These are phyloP conservation scores for Euzetes globulus DNA, from an alignment of 2,888 invertebrate genomes.

Conservation along the genomic window DNA sequence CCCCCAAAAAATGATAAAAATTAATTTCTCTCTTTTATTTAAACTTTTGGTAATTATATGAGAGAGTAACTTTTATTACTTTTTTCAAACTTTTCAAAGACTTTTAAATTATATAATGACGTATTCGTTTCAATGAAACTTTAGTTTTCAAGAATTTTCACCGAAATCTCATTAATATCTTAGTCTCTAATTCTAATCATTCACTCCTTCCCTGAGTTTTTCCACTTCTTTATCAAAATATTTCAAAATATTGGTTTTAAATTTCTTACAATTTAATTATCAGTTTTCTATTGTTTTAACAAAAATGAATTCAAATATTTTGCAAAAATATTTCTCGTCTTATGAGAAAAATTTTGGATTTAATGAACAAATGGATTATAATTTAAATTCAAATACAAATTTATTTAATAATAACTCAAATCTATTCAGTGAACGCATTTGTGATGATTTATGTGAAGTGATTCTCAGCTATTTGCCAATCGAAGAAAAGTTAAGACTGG, in stretches of 20 bases:
- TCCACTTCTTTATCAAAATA: too few relatives aligned
- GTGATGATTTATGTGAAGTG: conserved; percentile 18
- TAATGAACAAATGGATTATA: neutral
- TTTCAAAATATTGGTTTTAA: too few relatives aligned
- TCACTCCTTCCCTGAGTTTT: too few relatives aligned
- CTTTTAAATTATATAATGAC: too few relatives aligned
- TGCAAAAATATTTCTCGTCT: neutral
- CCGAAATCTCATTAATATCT: too few relatives aligned
- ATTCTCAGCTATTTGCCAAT: conserved; percentile 1
- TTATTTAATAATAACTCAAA: neutral
- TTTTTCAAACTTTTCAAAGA: neutral
- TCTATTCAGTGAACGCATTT: conserved; percentile 12
- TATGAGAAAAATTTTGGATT: neutral
- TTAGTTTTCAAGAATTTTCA: too few relatives aligned
- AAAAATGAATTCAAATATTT: neutral
- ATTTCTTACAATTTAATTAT: too few relatives aligned
- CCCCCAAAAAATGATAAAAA: neutral
- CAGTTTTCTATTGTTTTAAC: too few relatives aligned
- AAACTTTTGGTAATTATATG: neutral
- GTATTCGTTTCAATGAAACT: too few relatives aligned
- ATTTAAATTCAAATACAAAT: too few relatives aligned
- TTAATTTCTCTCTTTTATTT: neutral
- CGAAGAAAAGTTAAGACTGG: neutral
- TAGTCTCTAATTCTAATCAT: too few relatives aligned
- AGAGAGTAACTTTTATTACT: neutral